These are phyloP conservation scores for Venusia cambrica DNA, from an alignment of 2,888 invertebrate species.

Conservation along the genomic window DNA sequence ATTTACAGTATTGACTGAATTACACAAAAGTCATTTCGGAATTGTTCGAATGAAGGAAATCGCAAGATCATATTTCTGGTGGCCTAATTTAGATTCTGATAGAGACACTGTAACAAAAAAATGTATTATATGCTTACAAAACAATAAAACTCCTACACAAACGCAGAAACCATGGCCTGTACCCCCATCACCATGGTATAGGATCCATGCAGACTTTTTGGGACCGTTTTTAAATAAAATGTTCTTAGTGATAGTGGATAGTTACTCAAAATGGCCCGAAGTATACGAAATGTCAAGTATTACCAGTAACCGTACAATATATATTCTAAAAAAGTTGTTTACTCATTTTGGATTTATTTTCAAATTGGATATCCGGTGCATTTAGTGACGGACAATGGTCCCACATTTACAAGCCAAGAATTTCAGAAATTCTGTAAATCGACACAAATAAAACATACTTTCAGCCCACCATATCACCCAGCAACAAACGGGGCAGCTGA, in stretches of 20 bases:
- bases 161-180: constrained; percentile 19
- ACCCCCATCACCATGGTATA: constrained; percentile 22
- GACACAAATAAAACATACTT: too few relatives aligned
- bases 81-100: constrained; percentile 6
- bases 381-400: too few relatives aligned
- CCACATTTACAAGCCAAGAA: too few relatives aligned
- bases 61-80: constrained; percentile 6
- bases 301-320: too few relatives aligned
- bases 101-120: constrained; percentile 2
- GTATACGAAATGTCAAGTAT: constrained; percentile 16
- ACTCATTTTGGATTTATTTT: too few relatives aligned
- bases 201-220: constrained; percentile 29
- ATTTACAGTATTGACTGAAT: too few relatives aligned
- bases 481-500: too few relatives aligned
- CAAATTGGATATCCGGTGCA: too few relatives aligned
- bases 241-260: constrained; percentile 19
- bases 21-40: constrained; percentile 5
- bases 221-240: constrained; percentile 27
- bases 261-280: constrained; percentile 19
- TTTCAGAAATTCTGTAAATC: too few relatives aligned
- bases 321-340: too few relatives aligned
- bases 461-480: too few relatives aligned
- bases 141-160: constrained; percentile 10
- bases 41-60: constrained; percentile 1
- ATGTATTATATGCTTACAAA: not conserved